Base-by-base conservation (phyloP, 2,113 vertebrate genomes). In the Cariama cristata region DNA sequence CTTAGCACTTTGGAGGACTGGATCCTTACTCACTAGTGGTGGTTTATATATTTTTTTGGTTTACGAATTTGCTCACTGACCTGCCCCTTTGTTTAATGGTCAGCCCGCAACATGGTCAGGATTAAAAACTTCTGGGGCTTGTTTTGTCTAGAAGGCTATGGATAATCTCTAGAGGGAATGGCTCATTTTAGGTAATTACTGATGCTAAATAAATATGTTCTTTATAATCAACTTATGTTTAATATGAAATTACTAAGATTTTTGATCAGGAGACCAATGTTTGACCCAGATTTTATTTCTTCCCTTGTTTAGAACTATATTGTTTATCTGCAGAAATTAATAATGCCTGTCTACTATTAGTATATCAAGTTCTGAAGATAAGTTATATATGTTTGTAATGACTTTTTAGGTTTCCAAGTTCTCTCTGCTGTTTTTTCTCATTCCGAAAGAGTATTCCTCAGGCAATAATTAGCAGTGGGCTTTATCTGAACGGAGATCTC, bases 171-270 rank as follows among this genome's bases (percentile, higher is more conserved):
- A 74, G 85, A 82, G 82, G 55, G 90, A 95, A 94, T 40, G 79
- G 76, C 81, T 97, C 84, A 64, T 83, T 93, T 96, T 96, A 91
- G 87, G 55, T 96, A 95, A 96, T 91, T 96, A 77, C 90, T 86
- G 75, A 92, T 88, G 52, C 86, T 97, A 94, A 92, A 94, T 79
- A 98, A 97, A 88, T 95, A 95, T 87, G 82, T 96, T 92, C 79
- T 96, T 95, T 97, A 96, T 96, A 96, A 96, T 96, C 77, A 89
- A 94, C 58, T 97, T 96, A 84, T 28, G 69, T 89, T 95, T 94
- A 88, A 90, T 85, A 79, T 96, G 91, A 96, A 97, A 91, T 90
- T 73, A 50, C 84, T 90, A 93, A 90, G 81, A 76, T 91, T 91
- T 97, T 97, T 87, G 72, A 89, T 95, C 5, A 79, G 49, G 42